Percentiles rank a stretch among this genome's conserved stretches.
Conservation (phyloP, 2,888 invertebrate genomes). For the Stenchaetothrips biformis region DNA sequence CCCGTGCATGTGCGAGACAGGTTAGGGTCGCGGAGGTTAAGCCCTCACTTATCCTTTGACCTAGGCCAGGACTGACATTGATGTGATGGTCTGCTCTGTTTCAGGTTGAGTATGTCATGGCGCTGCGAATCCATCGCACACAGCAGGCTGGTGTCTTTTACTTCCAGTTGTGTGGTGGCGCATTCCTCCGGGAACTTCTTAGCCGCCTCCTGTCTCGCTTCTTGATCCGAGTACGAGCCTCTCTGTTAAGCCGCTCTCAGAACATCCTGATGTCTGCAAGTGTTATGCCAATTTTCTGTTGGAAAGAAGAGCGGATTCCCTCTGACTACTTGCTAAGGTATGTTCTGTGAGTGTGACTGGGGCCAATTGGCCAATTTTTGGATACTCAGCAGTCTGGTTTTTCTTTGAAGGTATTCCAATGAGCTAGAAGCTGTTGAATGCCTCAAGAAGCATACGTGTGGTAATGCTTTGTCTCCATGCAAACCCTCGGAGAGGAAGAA, state of each 20-base stretch:
- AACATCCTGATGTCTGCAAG: constrained; percentile 30
- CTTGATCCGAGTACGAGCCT: constrained; percentile 35
- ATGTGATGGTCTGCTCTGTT: background rate
- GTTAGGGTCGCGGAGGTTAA: constrained; percentile 42
- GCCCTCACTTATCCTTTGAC: background rate
- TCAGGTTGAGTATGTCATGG: constrained; percentile 45
- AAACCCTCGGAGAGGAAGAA: constrained; percentile 52
- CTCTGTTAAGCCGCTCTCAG: constrained; percentile 34
- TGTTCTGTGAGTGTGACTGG: background rate
- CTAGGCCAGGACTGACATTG: too few relatives aligned
- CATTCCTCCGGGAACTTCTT: constrained; percentile 51
- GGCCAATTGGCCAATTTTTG: background rate
- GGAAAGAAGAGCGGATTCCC: constrained; percentile 57
- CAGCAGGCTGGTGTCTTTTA: constrained; percentile 61
- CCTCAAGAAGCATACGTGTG: background rate
- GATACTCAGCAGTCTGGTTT: background rate
- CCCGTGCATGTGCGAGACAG: constrained; percentile 41
- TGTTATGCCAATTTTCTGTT: constrained; percentile 49
- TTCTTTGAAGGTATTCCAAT: constrained; percentile 45
- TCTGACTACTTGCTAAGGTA: constrained; percentile 53
- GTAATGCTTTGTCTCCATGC: constrained; percentile 52
- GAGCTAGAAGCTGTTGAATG: constrained; percentile 39
- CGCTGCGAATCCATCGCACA: constrained; percentile 57
- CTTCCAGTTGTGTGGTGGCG: constrained; percentile 59
- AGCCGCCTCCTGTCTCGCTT: constrained; percentile 37